phyloP scores from a whole-genome alignment of 1,140 invertebrate genomes.

The Delia radicum region DNA sequence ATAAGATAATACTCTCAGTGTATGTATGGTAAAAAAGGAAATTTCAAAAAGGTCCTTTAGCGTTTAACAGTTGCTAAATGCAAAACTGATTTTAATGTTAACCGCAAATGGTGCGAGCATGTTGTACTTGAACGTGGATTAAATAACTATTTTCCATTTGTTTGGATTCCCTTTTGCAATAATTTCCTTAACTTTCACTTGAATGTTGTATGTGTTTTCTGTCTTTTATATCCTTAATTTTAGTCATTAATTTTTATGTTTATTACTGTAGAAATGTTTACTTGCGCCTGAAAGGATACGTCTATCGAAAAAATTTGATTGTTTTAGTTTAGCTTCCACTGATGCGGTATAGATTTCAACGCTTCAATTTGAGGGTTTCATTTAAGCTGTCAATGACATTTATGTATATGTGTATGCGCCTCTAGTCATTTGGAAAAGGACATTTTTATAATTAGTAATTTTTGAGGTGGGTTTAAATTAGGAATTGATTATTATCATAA shows the following conservation, averaged over 20 bases:
- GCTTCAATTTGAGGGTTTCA: no score
- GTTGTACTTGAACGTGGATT: background rate
- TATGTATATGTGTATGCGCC: background rate
- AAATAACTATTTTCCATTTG: slow-evolving; percentile 1
- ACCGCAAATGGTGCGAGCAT: background rate
- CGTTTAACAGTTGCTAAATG: background rate
- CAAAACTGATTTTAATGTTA: slow-evolving; percentile 6
- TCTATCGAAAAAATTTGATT: background rate
- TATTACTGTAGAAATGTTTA: background rate
- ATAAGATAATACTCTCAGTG: no score
- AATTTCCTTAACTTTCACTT: background rate
- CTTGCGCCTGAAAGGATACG: background rate
- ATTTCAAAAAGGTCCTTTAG: no score
- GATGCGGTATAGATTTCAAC: no score
- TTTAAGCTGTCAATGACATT: background rate
- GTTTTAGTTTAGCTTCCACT: no score
- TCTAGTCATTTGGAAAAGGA: slow-evolving; percentile 1
- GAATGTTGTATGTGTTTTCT: background rate
- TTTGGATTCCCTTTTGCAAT: background rate
- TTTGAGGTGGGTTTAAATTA: no score
- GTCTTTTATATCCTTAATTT: background rate
- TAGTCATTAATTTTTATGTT: slow-evolving; percentile 7
- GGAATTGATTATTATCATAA: no score
- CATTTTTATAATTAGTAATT: no score
- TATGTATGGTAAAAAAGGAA: no score